A percentile compares a stretch with the other conserved stretches of the same genome.
Conservation (phyloP, 2,797 vertebrate genomes). For the Schizopygopsis malacanthus region DNA sequence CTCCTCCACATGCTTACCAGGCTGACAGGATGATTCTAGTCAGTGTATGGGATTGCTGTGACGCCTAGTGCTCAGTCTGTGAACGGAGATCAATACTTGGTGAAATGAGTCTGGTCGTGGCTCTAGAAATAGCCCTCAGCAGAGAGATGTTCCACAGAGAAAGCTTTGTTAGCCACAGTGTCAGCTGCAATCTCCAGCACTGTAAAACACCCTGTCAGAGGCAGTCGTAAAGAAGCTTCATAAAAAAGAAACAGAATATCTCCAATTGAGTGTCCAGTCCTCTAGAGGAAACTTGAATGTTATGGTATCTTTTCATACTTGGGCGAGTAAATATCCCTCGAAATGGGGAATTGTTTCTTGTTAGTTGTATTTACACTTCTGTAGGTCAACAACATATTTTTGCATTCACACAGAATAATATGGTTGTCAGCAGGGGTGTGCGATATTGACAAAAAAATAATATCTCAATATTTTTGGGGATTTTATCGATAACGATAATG, state of each 20-base stretch:
- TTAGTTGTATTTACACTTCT: background rate
- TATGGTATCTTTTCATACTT: constrained; percentile 13
- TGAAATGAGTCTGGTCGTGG: constrained; percentile 64
- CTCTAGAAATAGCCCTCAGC: constrained; percentile 62
- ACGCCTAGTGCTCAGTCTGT: constrained; percentile 59
- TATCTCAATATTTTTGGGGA: too few species aligned
- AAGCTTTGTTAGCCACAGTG: constrained; percentile 52
- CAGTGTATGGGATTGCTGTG: constrained; percentile 56
- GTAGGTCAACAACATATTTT: background rate
- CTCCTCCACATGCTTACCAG: constrained; percentile 44
- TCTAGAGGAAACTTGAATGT: constrained; percentile 36
- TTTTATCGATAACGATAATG: too few species aligned
- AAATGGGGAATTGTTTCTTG: background rate
- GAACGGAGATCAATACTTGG: constrained; percentile 68
- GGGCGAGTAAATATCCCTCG: background rate
- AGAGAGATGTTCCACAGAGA: constrained; percentile 42
- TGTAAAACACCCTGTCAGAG: constrained; percentile 46
- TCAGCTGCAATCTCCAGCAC: constrained; percentile 30
- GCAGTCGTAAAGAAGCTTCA: constrained; percentile 40
- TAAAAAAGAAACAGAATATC: constrained; percentile 36
- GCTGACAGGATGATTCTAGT: constrained; percentile 61
- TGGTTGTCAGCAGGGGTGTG: background rate
- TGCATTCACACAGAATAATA: background rate
- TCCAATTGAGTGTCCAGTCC: constrained; percentile 26
- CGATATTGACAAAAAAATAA: too few species aligned